Evolutionary conservation across 2,888 invertebrate genomes (phyloP).

Genomic region (Plusia festucae): DNA sequence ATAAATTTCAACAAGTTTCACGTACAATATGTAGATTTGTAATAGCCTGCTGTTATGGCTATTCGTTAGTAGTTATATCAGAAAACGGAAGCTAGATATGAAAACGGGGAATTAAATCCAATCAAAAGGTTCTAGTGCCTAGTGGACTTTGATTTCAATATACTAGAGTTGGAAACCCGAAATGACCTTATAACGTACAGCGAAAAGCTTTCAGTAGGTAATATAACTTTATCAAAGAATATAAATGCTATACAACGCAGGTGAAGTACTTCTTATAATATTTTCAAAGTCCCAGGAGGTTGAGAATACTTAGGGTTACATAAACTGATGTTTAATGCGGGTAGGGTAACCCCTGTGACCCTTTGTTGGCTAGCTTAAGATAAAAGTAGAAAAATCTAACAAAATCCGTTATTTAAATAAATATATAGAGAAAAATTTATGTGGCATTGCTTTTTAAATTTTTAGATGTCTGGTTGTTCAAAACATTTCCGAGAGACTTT

Average conservation of each 20-base stretch:
- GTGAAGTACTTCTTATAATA: not conserved
- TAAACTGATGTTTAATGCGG: not conserved
- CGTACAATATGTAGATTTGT: not conserved
- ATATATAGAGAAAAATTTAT: no score
- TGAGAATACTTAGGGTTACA: not conserved
- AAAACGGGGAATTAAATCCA: no score
- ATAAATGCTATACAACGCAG: not conserved
- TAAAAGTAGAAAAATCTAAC: not conserved
- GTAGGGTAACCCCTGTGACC: not conserved
- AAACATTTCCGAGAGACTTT: no score
- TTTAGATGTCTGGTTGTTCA: no score
- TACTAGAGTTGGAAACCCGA: not conserved
- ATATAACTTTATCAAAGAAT: not conserved
- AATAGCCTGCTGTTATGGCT: no score
- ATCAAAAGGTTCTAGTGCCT: no score
- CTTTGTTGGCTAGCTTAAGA: not conserved
- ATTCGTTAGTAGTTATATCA: not conserved
- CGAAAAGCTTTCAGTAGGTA: not conserved
- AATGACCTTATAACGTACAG: not conserved
- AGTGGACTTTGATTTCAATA: not conserved
- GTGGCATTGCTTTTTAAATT: no score
- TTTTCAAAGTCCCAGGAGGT: not conserved
- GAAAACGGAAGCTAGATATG: not conserved
- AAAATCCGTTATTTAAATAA: no score
- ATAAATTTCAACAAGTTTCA: no score